A percentile compares a stretch with the other conserved stretches of the same genome.
Conservation (phyloP, 37 sponge, comb jelly and placozoan species). For the Aplysina aerophoba region DNA sequence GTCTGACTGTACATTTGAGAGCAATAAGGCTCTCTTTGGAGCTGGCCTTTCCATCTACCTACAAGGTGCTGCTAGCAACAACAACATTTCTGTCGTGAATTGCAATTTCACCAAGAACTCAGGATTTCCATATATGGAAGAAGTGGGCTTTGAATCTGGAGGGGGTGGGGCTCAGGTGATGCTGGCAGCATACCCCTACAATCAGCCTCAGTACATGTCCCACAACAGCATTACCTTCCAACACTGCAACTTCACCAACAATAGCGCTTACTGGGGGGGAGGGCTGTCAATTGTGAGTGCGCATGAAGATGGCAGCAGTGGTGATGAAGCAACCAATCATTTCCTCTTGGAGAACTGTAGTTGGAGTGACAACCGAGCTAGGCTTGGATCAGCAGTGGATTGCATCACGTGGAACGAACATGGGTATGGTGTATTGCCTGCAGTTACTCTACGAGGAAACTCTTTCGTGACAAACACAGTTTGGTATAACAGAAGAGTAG, state of each 20-base stretch:
- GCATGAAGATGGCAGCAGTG: neutral
- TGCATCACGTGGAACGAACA: neutral
- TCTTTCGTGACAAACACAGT: neutral
- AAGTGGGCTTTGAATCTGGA: slow-evolving; percentile 10
- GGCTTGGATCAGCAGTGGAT: slow-evolving; percentile 31
- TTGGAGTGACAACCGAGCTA: slow-evolving; percentile 3
- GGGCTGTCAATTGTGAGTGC: slow-evolving; percentile 20
- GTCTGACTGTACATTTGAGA: slow-evolving; percentile 1
- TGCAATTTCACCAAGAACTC: neutral
- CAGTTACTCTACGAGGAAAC: neutral
- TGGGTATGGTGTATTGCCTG: neutral
- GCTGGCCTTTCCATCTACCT: neutral
- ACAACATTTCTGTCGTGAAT: neutral
- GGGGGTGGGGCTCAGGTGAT: slow-evolving; percentile 21
- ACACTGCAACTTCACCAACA: neutral
- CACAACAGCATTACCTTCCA: neutral
- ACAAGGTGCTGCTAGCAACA: slow-evolving; percentile 6
- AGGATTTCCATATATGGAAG: slow-evolving; percentile 1
- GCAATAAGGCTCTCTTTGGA: slow-evolving; percentile 14
- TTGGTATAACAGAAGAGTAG: neutral
- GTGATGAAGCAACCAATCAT: neutral
- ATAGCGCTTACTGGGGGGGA: slow-evolving; percentile 21
- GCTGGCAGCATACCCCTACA: slow-evolving; percentile 1
- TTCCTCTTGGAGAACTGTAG: neutral
- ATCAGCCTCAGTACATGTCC: neutral